Percentiles rank a stretch among this genome's conserved stretches.
phyloP scores from a whole-genome alignment of 2,797 vertebrate species.

The Sylvia borin region DNA sequence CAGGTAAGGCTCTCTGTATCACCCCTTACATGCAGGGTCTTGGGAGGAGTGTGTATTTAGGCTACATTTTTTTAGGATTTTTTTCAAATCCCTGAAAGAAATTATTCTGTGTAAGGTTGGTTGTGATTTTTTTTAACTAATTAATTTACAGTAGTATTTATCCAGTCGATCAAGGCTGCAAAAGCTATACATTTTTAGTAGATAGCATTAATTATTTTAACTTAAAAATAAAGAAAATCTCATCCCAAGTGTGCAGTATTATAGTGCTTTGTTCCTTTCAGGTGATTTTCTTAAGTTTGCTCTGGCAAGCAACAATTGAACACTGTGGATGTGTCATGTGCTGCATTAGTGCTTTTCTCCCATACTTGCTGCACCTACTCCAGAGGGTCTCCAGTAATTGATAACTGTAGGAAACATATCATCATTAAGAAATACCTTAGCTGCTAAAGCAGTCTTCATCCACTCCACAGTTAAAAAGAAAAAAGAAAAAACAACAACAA shows the following conservation, averaged over 20 bases:
- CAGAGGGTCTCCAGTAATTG: neutral
- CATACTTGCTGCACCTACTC: neutral
- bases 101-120: neutral
- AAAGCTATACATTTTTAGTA: neutral
- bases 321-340: fast-evolving
- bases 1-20: slow-evolving; percentile 81
- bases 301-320: neutral
- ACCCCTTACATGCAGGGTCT: neutral
- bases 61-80: neutral
- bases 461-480: neutral
- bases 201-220: neutral
- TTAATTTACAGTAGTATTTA: neutral
- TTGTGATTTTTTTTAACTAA: neutral
- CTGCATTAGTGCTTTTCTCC: neutral
- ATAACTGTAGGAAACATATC: neutral
- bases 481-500: too few relatives aligned
- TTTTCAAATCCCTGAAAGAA: neutral
- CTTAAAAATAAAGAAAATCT: neutral
- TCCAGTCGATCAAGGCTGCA: neutral
- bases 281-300: neutral
- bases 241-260: neutral
- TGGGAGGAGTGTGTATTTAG: neutral
- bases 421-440: neutral
- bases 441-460: neutral
- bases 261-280: neutral